phyloP scores from a whole-genome alignment of 2,888 invertebrate species.

The Drosophila vallismaia region DNA sequence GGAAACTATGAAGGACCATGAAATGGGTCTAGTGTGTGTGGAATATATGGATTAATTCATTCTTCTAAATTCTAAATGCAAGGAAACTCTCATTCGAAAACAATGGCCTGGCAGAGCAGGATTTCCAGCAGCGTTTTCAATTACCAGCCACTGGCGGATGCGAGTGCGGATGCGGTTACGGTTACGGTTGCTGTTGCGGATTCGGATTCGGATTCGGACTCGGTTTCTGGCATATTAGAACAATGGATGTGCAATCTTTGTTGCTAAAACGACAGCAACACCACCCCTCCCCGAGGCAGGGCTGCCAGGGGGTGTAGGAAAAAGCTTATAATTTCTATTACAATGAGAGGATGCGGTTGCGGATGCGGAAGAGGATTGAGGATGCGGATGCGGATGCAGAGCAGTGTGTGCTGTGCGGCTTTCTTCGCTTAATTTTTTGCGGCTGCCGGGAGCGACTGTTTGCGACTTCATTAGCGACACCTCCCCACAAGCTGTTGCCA shows the following conservation, averaged over 20 bases:
- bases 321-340: constrained; percentile 76
- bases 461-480: constrained; percentile 79
- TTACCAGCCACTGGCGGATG: constrained; percentile 24
- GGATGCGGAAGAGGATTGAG: background rate
- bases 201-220: background rate
- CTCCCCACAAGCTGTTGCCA: constrained; percentile 65
- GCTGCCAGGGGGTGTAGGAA: too few relatives aligned
- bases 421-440: constrained; percentile 36
- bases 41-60: background rate
- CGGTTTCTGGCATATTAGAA: constrained; percentile 32
- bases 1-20: background rate
- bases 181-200: background rate
- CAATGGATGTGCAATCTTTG: constrained; percentile 54
- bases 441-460: constrained; percentile 57
- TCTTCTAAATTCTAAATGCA: background rate
- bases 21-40: background rate
- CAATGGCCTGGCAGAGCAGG: constrained; percentile 3
- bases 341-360: constrained; percentile 57
- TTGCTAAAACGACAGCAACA: constrained; percentile 66
- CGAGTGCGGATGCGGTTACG: background rate
- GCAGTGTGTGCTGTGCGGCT: constrained; percentile 18
- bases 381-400: constrained; percentile 10
- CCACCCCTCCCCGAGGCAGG: constrained; percentile 20
- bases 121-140: constrained; percentile 35
- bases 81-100: constrained; percentile 1